phyloP scores from a whole-genome alignment of 37 sponge, comb jelly and placozoan species.

The Beroe forskalii region DNA sequence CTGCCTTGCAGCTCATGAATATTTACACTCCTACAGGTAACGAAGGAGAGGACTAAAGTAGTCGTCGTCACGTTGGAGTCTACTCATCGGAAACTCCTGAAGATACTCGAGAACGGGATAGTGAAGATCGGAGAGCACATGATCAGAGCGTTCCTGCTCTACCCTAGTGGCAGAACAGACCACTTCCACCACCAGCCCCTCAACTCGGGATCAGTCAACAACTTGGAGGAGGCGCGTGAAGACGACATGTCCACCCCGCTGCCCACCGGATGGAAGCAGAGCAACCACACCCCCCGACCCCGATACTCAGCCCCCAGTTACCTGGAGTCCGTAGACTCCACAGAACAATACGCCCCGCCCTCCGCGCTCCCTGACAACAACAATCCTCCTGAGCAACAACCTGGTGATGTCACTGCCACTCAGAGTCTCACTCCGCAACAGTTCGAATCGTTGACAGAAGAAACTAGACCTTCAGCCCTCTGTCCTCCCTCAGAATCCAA shows the following conservation, averaged over 20 bases:
- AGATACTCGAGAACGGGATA: constrained; percentile 15
- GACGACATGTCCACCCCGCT: not conserved
- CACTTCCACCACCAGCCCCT: not conserved
- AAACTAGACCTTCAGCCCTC: not conserved
- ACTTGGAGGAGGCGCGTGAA: not conserved
- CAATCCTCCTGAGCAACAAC: not conserved
- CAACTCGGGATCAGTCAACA: not conserved
- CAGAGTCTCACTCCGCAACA: not conserved
- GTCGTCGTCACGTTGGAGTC: constrained; percentile 51
- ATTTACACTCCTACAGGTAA: too few relatives aligned
- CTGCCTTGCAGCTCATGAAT: too few relatives aligned
- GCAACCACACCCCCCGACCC: not conserved
- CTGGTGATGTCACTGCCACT: not conserved
- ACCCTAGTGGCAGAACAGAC: not conserved
- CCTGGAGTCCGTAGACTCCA: not conserved
- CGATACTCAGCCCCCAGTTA: not conserved
- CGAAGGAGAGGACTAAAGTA: constrained; percentile 39
- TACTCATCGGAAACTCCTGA: constrained; percentile 1
- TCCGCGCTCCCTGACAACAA: not conserved
- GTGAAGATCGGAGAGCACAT: constrained; percentile 31
- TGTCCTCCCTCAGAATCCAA: not conserved
- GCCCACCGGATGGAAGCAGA: not conserved
- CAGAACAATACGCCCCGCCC: not conserved
- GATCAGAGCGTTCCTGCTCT: constrained; percentile 52
- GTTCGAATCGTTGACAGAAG: not conserved